Conservation (phyloP, 2,888 invertebrate species). For the Polietes domitor region DNA sequence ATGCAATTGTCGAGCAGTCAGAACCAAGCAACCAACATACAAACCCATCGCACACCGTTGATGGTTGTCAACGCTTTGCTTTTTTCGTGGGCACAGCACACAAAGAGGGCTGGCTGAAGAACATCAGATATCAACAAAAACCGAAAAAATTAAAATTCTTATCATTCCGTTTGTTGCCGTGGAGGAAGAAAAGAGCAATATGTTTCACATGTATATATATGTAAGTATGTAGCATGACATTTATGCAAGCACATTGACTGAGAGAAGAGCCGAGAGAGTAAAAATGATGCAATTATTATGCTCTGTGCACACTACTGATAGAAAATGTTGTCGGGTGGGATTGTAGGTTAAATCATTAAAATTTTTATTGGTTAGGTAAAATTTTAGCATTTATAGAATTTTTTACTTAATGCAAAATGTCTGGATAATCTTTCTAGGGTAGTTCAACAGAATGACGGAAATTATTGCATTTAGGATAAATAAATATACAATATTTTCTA, state of each 20-base stretch:
- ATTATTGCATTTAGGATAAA: too few relatives aligned
- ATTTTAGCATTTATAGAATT: too few relatives aligned
- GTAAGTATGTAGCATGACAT: background rate
- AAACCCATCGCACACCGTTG: background rate
- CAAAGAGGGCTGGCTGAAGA: background rate
- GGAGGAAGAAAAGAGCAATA: background rate
- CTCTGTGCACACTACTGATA: background rate
- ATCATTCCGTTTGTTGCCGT: conserved; percentile 9
- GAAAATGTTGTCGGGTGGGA: too few relatives aligned
- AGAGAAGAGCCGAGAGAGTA: background rate
- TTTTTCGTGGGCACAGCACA: background rate
- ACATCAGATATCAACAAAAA: background rate
- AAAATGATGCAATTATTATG: background rate
- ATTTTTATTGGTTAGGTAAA: too few relatives aligned
- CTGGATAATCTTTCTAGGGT: too few relatives aligned
- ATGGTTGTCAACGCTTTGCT: conserved; percentile 18
- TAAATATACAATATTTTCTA: too few relatives aligned
- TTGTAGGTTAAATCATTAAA: too few relatives aligned
- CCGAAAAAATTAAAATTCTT: conserved; percentile 8
- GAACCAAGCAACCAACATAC: conserved; percentile 12
- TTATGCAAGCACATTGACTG: too few relatives aligned
- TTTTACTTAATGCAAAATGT: too few relatives aligned
- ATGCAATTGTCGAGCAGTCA: background rate
- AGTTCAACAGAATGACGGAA: too few relatives aligned
- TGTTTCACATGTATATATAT: background rate